Evolutionary conservation across 2,888 invertebrate genomes (phyloP).

Genomic region (Pammene fasciana): DNA sequence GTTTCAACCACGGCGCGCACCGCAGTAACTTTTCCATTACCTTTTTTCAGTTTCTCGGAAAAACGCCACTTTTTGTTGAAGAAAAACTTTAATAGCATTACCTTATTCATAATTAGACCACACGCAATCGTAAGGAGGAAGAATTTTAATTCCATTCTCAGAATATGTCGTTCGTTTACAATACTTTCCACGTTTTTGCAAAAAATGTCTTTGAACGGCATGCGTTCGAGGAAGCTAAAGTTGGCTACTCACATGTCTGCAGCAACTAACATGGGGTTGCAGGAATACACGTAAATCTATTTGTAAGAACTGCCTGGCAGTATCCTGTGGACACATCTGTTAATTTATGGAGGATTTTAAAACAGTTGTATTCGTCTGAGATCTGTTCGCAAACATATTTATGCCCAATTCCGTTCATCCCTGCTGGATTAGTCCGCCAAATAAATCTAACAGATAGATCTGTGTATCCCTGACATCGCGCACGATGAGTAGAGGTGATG

Average conservation of each 20-base stretch:
- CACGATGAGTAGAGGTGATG: too few relatives aligned
- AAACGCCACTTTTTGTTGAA: conserved; percentile 53
- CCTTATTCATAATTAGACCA: conserved; percentile 78
- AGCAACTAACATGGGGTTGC: background rate
- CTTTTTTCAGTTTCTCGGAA: conserved; percentile 61
- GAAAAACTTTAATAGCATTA: conserved; percentile 59
- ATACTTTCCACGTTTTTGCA: conserved; percentile 73
- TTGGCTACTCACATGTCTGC: conserved; percentile 49
- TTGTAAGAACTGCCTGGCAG: too few relatives aligned
- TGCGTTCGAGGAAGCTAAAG: conserved; percentile 69
- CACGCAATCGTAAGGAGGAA: conserved; percentile 77
- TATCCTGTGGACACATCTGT: too few relatives aligned
- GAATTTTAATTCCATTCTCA: conserved; percentile 79
- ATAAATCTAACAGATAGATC: too few relatives aligned
- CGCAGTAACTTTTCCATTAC: conserved; percentile 61
- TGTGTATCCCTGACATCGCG: too few relatives aligned
- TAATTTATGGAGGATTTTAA: too few relatives aligned
- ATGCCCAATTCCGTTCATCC: too few relatives aligned
- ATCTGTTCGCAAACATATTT: too few relatives aligned
- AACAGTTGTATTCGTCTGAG: too few relatives aligned
- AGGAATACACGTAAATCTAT: too few relatives aligned
- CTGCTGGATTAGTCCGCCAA: too few relatives aligned
- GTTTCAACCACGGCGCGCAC: background rate
- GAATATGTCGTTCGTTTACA: conserved; percentile 71
- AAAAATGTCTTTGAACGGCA: conserved; percentile 77